Evolutionary conservation across 2,113 vertebrate species (phyloP), one percentile per base, ranked within the genome.

Genomic region (Neolamprologus longior): DNA sequence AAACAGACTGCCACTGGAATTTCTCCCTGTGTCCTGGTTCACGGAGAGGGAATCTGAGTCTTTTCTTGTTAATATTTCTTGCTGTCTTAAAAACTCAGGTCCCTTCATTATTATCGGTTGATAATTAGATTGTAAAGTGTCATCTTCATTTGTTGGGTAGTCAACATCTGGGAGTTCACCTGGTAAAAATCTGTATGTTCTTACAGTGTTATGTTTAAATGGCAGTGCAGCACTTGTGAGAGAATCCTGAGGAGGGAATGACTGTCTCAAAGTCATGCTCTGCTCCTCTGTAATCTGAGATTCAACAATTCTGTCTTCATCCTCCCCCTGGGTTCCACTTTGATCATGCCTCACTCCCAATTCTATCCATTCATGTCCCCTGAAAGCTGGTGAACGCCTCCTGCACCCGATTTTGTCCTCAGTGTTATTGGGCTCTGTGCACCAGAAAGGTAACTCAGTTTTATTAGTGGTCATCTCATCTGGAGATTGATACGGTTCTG

Each of bases 101-200:
- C 7, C 15, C 5, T 78, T 31, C 7, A 13, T 78, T 78, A 11
- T 9, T 58, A 37, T 15, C 3, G 42, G 42, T 54, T 88, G 81
- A 37, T 81, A 4, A 37, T 76, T 35, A 35, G 9, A 13, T 19
- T 66, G 45, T 57, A 11, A 57, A 42, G 81, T 81, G 55, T 17
- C 87, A 2, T 92, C 55, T 61, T 94, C 81, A 2, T 85, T 8
- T 7, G 33, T 86, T 68, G 92, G 93, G 47, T 92, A 95, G 87
- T 95, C 95, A 26, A 94, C 81, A 53, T 93, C 94, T 68, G 93
- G 91, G 58, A 94, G 89, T 66, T 50, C 90, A 24, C 80, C 89
- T 1, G 88, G 21, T 7, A 93, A 89, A 45, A 89, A 24, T 24
- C 5, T 6, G 14, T 90, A 78, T 40, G 63, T 52, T 71, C 73